Conservation (phyloP, 2,797 vertebrate genomes). For the Onychomys torridus region DNA sequence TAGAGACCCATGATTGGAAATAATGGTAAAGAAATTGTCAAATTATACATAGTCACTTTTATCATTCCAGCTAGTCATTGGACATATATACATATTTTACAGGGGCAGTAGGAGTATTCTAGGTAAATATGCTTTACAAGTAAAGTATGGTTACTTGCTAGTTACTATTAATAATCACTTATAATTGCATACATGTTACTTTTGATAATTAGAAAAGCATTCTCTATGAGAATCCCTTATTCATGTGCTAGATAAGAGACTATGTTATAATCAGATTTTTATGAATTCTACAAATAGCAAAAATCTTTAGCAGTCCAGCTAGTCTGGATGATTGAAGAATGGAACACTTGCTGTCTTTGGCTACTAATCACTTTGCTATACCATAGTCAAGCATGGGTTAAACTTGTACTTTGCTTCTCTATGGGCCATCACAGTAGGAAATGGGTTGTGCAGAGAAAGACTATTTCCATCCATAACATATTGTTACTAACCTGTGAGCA, state of each 20-base stretch:
- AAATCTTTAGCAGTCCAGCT: slow-evolving; percentile 2
- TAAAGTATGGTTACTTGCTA: not conserved
- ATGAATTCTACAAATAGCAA: not conserved
- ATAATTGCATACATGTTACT: not conserved
- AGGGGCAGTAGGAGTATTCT: not conserved
- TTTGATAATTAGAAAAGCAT: slow-evolving; percentile 39
- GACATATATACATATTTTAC: too few relatives aligned
- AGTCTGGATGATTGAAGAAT: not conserved
- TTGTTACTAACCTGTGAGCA: slow-evolving; percentile 29
- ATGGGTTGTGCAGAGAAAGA: not conserved
- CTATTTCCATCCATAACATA: not conserved
- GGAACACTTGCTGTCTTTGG: not conserved
- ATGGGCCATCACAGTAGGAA: not conserved
- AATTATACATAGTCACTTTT: not conserved
- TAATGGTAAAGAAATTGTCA: not conserved
- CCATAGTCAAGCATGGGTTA: not conserved
- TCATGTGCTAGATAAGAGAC: slow-evolving; percentile 16
- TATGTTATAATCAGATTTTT: not conserved
- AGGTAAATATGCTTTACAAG: not conserved
- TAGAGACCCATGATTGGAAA: not conserved
- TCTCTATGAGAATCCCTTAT: not conserved
- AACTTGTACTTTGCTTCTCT: slow-evolving; percentile 4
- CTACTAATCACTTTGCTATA: not conserved
- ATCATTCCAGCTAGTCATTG: not conserved
- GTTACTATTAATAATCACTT: slow-evolving; percentile 15